Evolutionary conservation across 2,113 vertebrate genomes (phyloP).

Genomic region (human (Homo sapiens)): GRCh38 chr9:116879001-116879500

Average conservation of each 20-base stretch:
- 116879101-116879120: not conserved
- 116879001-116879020: not conserved
- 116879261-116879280: not conserved
- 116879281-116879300: not conserved
- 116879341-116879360: no score
- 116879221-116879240: not conserved
- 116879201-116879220: not conserved
- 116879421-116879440: not conserved
- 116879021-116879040: not conserved
- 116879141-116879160: not conserved
- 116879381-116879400: not conserved
- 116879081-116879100: not conserved
- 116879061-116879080: fast-evolving
- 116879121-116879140: not conserved
- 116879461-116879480: not conserved
- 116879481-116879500: not conserved
- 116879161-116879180: not conserved
- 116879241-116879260: not conserved
- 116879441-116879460: not conserved
- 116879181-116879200: not conserved
- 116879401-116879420: not conserved
- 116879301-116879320: not conserved
- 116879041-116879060: not conserved
- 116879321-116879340: not conserved
- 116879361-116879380: no score